Percentiles rank a stretch among this genome's conserved stretches.
Conservation (phyloP, 1,140 invertebrate species). For the Scaptomyza montana region DNA sequence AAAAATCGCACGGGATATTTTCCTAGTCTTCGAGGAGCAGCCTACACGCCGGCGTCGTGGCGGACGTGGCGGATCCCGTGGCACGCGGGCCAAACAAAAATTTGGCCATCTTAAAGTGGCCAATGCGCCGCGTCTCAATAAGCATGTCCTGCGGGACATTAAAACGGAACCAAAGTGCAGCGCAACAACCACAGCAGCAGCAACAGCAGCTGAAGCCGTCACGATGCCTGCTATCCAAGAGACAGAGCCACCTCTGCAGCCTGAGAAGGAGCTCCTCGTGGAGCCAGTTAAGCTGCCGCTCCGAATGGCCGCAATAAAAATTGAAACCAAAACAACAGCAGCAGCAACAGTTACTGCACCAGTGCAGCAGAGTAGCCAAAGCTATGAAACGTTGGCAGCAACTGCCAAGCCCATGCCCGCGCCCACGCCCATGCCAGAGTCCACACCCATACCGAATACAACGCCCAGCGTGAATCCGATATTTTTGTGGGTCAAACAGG, state of each 20-base stretch:
- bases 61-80: constrained; percentile 55
- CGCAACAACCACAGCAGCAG: constrained; percentile 10
- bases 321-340: constrained; percentile 71
- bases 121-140: constrained; percentile 66
- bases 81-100: constrained; percentile 67
- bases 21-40: constrained; percentile 80
- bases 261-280: constrained; percentile 41
- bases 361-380: neutral
- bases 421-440: neutral
- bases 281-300: constrained; percentile 7
- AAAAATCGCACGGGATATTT: constrained; percentile 81
- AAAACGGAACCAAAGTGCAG: constrained; percentile 83
- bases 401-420: neutral
- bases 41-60: constrained; percentile 64
- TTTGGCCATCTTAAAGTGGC: constrained; percentile 77
- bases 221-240: neutral
- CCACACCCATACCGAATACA: constrained; percentile 4
- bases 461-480: constrained; percentile 89
- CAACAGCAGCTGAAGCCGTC: neutral
- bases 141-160: constrained; percentile 72
- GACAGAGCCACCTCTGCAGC: neutral
- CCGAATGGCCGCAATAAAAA: constrained; percentile 60
- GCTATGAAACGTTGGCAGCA: neutral
- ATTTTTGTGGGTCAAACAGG: constrained; percentile 91
- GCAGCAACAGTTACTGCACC: constrained; percentile 13